Conservation (phyloP, 2,113 vertebrate genomes). For the Laterallus jamaicensis region DNA sequence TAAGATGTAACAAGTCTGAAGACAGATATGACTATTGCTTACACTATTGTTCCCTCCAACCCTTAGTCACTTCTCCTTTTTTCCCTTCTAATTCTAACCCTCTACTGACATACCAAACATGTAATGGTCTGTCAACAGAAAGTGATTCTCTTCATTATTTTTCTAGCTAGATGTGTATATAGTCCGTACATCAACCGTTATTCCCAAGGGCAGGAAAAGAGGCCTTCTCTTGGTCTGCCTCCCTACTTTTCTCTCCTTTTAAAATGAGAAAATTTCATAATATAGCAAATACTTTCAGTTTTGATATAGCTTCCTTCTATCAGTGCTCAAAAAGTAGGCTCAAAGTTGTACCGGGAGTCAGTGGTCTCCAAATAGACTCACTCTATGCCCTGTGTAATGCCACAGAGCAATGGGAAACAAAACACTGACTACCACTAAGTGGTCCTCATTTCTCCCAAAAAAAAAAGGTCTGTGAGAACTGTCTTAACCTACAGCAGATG, state of each 20-base stretch:
- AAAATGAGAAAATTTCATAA: neutral
- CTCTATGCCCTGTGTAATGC: neutral
- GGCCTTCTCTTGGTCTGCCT: neutral
- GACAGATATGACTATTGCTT: neutral
- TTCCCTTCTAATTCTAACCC: neutral
- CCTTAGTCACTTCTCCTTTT: neutral
- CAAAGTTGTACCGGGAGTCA: neutral
- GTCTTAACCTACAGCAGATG: neutral
- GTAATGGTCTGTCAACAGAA: neutral
- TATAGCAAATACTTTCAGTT: neutral
- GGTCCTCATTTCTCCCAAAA: neutral
- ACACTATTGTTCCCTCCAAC: neutral
- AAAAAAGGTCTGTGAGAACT: neutral
- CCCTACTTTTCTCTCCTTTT: neutral
- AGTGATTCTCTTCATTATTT: neutral
- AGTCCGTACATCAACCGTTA: neutral
- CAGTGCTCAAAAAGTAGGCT: neutral
- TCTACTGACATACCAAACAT: neutral
- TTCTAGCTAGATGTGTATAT: neutral
- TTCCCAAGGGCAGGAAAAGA: neutral
- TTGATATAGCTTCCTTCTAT: neutral
- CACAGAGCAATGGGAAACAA: neutral
- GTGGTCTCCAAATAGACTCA: neutral
- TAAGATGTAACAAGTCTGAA: neutral
- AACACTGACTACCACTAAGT: neutral